Evolutionary conservation across 2,797 vertebrate species (phyloP).

Genomic region (Lagocephalus sceleratus): DNA sequence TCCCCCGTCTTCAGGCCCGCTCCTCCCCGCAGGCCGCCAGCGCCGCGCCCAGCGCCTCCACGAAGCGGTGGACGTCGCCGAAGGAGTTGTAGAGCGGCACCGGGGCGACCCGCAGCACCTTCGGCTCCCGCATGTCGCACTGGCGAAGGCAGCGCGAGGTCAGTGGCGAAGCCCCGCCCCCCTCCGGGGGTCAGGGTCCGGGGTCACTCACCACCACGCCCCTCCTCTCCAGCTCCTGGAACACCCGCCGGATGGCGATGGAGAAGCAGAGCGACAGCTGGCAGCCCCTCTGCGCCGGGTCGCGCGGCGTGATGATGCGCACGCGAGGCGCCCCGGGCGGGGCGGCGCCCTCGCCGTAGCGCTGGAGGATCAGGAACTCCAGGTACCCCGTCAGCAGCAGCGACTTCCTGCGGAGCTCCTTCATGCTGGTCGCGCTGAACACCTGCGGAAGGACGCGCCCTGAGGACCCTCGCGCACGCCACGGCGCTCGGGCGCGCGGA

Average conservation of each 20-base stretch:
- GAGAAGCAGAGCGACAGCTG: constrained; percentile 89
- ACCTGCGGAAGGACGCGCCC: constrained; percentile 68
- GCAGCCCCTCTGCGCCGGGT: constrained; percentile 83
- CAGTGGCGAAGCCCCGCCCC: no score
- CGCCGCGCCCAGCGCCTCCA: constrained; percentile 71
- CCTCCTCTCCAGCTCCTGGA: constrained; percentile 85
- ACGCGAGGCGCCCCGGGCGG: constrained; percentile 68
- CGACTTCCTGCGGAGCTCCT: constrained; percentile 86
- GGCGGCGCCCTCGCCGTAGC: constrained; percentile 65
- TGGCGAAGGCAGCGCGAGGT: constrained; percentile 41
- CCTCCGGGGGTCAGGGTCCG: no score
- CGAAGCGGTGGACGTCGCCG: constrained; percentile 86
- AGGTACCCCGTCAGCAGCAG: constrained; percentile 89
- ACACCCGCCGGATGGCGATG: constrained; percentile 72
- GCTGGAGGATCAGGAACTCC: constrained; percentile 84
- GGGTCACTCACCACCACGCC: constrained; percentile 88
- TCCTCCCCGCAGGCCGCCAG: constrained; percentile 54
- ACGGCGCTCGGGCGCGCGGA: no score
- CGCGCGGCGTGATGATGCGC: constrained; percentile 84
- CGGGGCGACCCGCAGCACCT: constrained; percentile 84
- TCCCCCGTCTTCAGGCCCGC: no score
- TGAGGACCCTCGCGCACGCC: no score
- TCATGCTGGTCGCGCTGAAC: constrained; percentile 84
- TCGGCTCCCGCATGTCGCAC: constrained; percentile 90
- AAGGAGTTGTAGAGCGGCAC: constrained; percentile 95